A percentile compares a stretch with the other conserved stretches of the same genome.
Conservation (phyloP, 2,888 invertebrate genomes). For the Maniola hyperantus region DNA sequence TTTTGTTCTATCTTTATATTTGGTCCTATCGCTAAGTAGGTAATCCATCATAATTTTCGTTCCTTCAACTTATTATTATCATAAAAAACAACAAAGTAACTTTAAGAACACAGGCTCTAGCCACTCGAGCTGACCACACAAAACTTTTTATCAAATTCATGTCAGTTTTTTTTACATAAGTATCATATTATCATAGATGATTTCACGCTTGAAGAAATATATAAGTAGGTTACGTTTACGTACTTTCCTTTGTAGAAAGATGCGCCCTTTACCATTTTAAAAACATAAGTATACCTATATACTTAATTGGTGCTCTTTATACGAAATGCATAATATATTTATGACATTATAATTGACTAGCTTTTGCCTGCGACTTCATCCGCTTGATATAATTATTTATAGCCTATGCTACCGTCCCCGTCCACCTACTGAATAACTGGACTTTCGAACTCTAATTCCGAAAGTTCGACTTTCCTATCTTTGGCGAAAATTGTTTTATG, state of each 20-base stretch:
- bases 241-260: not conserved
- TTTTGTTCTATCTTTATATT: no score
- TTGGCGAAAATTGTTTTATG: no score
- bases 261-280: not conserved
- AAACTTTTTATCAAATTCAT: constrained; percentile 5
- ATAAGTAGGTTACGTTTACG: not conserved
- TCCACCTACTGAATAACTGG: no score
- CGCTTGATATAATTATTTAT: no score
- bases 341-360: no score
- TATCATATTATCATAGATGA: not conserved
- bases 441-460: no score
- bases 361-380: no score
- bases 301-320: no score
- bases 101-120: not conserved
- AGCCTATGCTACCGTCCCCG: no score
- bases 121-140: not conserved
- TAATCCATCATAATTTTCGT: constrained; percentile 13
- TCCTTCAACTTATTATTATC: not conserved
- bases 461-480: no score
- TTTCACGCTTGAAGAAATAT: not conserved
- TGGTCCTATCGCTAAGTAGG: not conserved
- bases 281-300: no score
- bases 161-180: not conserved
- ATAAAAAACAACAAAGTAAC: constrained; percentile 2
- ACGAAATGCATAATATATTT: no score